Evolutionary conservation across 2,888 invertebrate species (phyloP).

Genomic region (Ormyrus thymus): DNA sequence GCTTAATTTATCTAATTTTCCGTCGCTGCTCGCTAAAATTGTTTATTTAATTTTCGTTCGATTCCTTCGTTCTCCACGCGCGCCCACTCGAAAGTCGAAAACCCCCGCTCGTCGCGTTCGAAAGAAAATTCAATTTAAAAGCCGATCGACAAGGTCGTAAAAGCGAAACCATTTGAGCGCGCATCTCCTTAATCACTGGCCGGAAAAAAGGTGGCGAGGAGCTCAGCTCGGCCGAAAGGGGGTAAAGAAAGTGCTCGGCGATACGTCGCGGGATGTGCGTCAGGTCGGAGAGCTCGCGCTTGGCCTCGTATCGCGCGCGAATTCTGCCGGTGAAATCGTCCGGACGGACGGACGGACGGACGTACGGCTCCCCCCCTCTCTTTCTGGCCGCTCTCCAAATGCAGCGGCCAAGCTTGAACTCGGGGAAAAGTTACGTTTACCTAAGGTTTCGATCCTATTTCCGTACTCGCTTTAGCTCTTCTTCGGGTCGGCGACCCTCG

Average conservation of each 20-base stretch:
- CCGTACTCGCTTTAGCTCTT: constrained; percentile 60
- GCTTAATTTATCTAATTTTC: too few species aligned
- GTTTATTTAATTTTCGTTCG: too few species aligned
- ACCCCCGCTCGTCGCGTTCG: too few species aligned
- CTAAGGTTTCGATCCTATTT: constrained; percentile 72
- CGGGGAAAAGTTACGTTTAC: constrained; percentile 70
- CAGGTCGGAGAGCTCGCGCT: not conserved
- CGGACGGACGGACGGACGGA: constrained; percentile 10
- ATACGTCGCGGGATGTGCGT: too few species aligned
- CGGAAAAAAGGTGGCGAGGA: constrained; percentile 11
- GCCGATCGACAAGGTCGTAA: too few species aligned
- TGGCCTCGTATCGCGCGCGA: constrained; percentile 17
- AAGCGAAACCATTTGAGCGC: too few species aligned
- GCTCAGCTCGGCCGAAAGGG: not conserved
- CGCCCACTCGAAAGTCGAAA: too few species aligned
- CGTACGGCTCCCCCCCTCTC: constrained; percentile 52
- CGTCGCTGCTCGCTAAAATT: too few species aligned
- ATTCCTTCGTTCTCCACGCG: too few species aligned
- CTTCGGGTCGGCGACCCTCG: constrained; percentile 66
- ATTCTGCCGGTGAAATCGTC: constrained; percentile 46
- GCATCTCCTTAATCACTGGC: not conserved
- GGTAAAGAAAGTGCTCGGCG: not conserved
- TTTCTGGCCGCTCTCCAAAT: constrained; percentile 71
- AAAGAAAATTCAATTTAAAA: too few species aligned
- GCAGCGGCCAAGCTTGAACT: constrained; percentile 64